phyloP scores from a whole-genome alignment of 2,113 vertebrate species.

The Microcebus lehilahytsara region DNA sequence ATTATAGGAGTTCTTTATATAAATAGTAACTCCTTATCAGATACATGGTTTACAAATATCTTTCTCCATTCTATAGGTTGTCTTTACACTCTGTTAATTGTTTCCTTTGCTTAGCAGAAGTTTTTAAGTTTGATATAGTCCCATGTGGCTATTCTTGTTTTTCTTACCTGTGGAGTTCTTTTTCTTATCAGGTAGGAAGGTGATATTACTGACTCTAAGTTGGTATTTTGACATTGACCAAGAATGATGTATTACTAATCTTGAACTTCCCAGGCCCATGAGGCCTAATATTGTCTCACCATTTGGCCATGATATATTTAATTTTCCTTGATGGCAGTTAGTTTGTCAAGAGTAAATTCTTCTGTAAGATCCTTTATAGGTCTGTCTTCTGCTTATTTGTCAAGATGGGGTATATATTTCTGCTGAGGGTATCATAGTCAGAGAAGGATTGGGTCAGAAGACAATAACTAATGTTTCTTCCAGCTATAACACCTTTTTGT shows the following conservation, averaged over 20 bases:
- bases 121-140: neutral
- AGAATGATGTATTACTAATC: neutral
- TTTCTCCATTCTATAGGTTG: neutral
- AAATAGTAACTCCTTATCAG: neutral
- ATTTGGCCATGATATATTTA: neutral
- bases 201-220: neutral
- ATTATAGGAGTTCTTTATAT: neutral
- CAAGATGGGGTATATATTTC: neutral
- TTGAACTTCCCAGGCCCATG: neutral
- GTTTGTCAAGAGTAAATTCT: slow-evolving; percentile 12
- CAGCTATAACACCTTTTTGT: neutral
- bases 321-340: neutral
- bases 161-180: neutral
- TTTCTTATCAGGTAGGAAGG: neutral
- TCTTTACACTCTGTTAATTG: neutral
- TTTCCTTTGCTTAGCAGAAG: neutral
- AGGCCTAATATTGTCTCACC: neutral
- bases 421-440: neutral
- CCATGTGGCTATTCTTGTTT: neutral
- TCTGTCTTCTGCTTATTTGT: neutral
- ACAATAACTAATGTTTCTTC: neutral
- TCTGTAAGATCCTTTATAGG: neutral
- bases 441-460: neutral
- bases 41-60: neutral
- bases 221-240: neutral